Percentiles rank a stretch among this genome's conserved stretches.
These are phyloP conservation scores for Endotricha flammealis DNA, from an alignment of 2,888 invertebrate genomes.

Conservation along the genomic window DNA sequence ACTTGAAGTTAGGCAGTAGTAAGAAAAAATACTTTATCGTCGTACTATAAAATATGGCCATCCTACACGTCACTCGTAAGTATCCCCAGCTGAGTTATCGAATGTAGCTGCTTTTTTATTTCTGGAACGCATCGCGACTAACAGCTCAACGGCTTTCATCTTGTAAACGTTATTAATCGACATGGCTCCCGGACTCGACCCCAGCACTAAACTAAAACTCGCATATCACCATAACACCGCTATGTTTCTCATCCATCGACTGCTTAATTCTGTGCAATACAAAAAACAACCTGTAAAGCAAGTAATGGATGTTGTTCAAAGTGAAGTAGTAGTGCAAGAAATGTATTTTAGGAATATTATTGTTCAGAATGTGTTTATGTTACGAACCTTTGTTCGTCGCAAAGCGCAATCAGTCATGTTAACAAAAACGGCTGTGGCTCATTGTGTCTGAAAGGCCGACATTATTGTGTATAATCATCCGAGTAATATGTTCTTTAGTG, in stretches of 20 bases:
- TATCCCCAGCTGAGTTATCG: conserved; percentile 69
- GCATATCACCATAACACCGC: conserved; percentile 13
- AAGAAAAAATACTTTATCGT: too few species aligned
- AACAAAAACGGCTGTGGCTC: conserved; percentile 60
- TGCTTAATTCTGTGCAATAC: conserved; percentile 5
- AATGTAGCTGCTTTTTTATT: conserved; percentile 68
- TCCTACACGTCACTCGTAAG: conserved; percentile 41
- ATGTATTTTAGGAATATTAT: conserved; percentile 28
- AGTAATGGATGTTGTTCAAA: conserved; percentile 23
- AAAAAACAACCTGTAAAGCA: neutral
- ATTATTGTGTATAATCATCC: conserved; percentile 44
- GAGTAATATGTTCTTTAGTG: conserved; percentile 33
- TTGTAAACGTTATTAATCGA: conserved; percentile 76
- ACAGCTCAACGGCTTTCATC: conserved; percentile 72
- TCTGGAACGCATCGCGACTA: conserved; percentile 67
- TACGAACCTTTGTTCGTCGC: conserved; percentile 56
- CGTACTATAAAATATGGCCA: conserved; percentile 12
- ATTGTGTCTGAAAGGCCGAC: conserved; percentile 49
- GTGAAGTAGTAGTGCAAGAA: conserved; percentile 4
- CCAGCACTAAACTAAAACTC: conserved; percentile 28
- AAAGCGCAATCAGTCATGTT: conserved; percentile 70
- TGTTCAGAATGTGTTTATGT: conserved; percentile 62
- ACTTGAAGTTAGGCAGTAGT: neutral
- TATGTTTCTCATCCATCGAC: conserved; percentile 27
- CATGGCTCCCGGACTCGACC: conserved; percentile 62